A percentile compares a stretch with the other conserved stretches of the same genome.
Evolutionary conservation across 2,113 vertebrate genomes (phyloP).

Genomic region (Tiliqua scincoides): DNA sequence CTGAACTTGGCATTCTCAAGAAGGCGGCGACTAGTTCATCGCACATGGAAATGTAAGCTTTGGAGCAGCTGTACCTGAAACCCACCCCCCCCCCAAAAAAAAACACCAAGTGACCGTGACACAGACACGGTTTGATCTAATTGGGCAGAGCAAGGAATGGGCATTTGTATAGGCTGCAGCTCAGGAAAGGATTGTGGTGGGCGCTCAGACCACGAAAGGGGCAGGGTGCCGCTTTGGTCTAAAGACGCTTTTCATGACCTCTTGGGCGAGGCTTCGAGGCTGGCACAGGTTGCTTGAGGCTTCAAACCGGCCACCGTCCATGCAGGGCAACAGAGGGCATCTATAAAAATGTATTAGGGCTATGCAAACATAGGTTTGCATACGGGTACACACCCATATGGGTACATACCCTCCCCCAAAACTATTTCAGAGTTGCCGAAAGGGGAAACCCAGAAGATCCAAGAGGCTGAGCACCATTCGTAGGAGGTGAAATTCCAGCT

Average conservation of each 20-base stretch:
- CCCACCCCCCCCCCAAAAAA: no score
- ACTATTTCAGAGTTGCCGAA: no score
- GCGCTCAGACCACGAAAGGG: slow-evolving; percentile 27
- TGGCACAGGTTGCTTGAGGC: accelerated
- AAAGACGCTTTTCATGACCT: slow-evolving; percentile 36
- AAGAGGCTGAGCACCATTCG: not conserved
- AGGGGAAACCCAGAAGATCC: not conserved
- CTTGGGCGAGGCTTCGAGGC: slow-evolving; percentile 23
- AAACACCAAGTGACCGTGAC: no score
- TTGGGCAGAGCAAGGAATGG: slow-evolving; percentile 33
- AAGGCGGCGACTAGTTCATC: no score
- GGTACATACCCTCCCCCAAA: not conserved
- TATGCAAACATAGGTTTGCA: not conserved
- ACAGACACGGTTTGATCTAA: not conserved
- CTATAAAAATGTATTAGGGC: not conserved
- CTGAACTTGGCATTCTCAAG: no score
- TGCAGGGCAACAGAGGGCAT: accelerated
- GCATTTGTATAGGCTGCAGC: slow-evolving; percentile 22
- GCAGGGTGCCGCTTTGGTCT: slow-evolving; percentile 16
- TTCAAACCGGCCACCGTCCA: not conserved
- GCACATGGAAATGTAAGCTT: no score
- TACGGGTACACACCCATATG: not conserved
- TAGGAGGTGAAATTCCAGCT: no score
- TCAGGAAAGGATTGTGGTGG: slow-evolving; percentile 48
- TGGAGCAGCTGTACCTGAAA: no score